These are phyloP conservation scores for Balanococcus diminutus DNA, from an alignment of 2,888 invertebrate species.

Conservation along the genomic window DNA sequence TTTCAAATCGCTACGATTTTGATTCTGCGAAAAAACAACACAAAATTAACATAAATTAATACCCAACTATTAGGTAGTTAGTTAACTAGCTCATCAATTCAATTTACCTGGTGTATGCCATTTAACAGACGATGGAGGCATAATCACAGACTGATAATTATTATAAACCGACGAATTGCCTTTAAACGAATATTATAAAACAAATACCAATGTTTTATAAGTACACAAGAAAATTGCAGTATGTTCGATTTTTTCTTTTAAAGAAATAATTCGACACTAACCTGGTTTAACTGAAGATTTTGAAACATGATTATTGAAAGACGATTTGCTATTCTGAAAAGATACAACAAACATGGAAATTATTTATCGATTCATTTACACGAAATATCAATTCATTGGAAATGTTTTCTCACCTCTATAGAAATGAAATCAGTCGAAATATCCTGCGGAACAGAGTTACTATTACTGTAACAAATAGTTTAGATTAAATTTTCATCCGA, in stretches of 20 bases:
- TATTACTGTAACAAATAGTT: not conserved
- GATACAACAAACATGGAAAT: not conserved
- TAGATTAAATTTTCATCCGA: not conserved
- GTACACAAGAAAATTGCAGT: not conserved
- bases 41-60: not conserved
- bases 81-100: too few species aligned
- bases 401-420: not conserved
- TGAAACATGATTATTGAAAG: constrained; percentile 9
- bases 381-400: not conserved
- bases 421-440: not conserved
- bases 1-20: constrained; percentile 29
- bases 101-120: constrained; percentile 42
- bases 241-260: not conserved
- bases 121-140: constrained; percentile 43
- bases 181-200: not conserved
- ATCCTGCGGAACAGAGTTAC: not conserved
- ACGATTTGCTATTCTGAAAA: not conserved
- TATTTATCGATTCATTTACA: not conserved
- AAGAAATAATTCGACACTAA: not conserved
- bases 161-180: constrained; percentile 14
- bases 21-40: not conserved
- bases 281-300: not conserved
- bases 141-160: constrained; percentile 49
- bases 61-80: too few species aligned
- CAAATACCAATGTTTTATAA: not conserved